These are phyloP conservation scores for Sander vitreus DNA, from an alignment of 2,113 vertebrate species.

Conservation along the genomic window DNA sequence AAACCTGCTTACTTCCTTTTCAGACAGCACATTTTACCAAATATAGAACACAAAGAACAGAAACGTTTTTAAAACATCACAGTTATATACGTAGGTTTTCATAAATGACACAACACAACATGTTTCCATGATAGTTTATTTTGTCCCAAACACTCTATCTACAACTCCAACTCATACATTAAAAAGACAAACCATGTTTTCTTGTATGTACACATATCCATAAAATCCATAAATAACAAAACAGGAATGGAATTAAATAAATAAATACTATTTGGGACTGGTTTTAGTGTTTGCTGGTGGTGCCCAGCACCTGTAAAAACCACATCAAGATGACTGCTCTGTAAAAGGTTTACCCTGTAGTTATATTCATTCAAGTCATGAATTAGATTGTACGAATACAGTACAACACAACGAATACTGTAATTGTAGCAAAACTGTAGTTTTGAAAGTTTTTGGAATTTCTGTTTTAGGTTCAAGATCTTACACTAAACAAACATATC, in stretches of 20 bases:
- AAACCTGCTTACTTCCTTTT: slow-evolving; percentile 29
- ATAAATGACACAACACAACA: slow-evolving; percentile 14
- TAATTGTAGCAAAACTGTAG: background rate
- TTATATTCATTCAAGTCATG: slow-evolving; percentile 61
- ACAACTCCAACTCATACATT: slow-evolving; percentile 64
- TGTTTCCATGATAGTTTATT: slow-evolving; percentile 60
- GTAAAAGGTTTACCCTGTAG: slow-evolving; percentile 59
- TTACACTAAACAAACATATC: slow-evolving; percentile 9
- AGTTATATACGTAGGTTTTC: background rate
- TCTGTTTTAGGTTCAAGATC: slow-evolving; percentile 7
- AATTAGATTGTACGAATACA: slow-evolving; percentile 27
- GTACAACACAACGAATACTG: background rate
- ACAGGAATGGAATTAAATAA: slow-evolving; percentile 93
- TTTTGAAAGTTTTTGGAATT: slow-evolving; percentile 6
- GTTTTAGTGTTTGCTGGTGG: slow-evolving; percentile 71
- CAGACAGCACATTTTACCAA: background rate
- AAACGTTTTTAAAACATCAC: background rate
- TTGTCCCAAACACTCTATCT: slow-evolving; percentile 41
- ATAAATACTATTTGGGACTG: slow-evolving; percentile 87
- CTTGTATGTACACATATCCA: slow-evolving; percentile 69
- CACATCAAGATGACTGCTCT: slow-evolving; percentile 24
- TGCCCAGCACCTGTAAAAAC: slow-evolving; percentile 75
- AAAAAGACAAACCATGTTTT: slow-evolving; percentile 63
- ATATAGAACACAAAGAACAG: background rate
- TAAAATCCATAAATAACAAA: slow-evolving; percentile 95